Evolutionary conservation across 2,113 vertebrate species (phyloP).

Genomic region (Nesospiza acunhae): DNA sequence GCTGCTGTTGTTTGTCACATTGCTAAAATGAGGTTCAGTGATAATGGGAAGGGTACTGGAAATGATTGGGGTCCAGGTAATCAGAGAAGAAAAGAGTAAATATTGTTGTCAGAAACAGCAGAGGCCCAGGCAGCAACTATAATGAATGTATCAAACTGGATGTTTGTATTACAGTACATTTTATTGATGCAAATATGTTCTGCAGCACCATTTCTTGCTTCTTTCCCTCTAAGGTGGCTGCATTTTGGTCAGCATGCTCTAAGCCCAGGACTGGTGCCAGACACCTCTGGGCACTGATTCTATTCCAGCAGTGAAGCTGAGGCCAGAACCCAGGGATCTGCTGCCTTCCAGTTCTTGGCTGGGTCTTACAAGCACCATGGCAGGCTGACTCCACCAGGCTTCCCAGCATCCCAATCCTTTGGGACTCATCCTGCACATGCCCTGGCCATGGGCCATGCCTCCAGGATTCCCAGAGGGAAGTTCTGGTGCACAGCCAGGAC

Average conservation of each 20-base stretch:
- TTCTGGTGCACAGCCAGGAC: not conserved
- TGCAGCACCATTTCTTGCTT: not conserved
- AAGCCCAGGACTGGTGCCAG: not conserved
- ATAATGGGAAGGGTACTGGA: not conserved
- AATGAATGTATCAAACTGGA: not conserved
- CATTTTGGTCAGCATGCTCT: not conserved
- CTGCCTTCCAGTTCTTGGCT: not conserved
- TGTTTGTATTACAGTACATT: not conserved
- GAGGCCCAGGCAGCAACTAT: not conserved
- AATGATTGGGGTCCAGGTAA: not conserved
- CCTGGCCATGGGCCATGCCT: not conserved
- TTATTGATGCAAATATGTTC: not conserved
- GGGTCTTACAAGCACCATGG: not conserved
- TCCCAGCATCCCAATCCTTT: not conserved
- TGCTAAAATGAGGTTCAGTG: not conserved
- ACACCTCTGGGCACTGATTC: not conserved
- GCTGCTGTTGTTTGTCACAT: fast-evolving
- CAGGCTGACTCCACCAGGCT: not conserved
- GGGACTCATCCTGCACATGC: fast-evolving
- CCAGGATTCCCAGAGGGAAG: not conserved
- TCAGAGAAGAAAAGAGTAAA: not conserved
- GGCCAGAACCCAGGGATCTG: fast-evolving
- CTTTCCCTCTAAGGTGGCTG: not conserved
- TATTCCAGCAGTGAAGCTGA: fast-evolving
- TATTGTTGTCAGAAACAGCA: not conserved